These are phyloP conservation scores for Rachycentron canadum DNA, from an alignment of 2,797 vertebrate genomes.

Conservation along the genomic window DNA sequence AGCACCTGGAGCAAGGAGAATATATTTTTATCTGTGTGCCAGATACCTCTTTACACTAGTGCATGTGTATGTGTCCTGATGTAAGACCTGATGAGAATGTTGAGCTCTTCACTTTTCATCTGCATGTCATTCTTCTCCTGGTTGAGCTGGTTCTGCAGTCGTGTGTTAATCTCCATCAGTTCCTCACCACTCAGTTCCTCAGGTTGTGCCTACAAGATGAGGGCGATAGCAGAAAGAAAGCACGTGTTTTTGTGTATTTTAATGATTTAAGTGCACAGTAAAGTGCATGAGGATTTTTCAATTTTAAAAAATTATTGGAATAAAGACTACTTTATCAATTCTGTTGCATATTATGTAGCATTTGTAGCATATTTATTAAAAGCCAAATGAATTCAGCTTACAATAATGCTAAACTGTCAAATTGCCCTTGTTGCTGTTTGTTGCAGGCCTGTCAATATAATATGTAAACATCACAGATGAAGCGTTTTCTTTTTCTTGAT, in stretches of 20 bases:
- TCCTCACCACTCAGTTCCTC: slow-evolving; percentile 91
- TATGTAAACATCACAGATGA: background rate
- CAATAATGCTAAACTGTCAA: background rate
- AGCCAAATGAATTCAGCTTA: background rate
- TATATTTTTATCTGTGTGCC: background rate
- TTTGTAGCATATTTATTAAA: background rate
- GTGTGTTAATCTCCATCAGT: slow-evolving; percentile 90
- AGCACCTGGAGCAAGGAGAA: slow-evolving; percentile 86
- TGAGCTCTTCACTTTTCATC: slow-evolving; percentile 98
- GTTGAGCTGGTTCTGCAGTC: slow-evolving; percentile 95
- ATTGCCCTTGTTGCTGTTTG: background rate
- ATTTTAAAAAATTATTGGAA: too few species aligned
- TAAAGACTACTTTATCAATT: too few species aligned
- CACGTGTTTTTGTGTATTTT: too few species aligned
- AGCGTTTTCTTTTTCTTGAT: background rate
- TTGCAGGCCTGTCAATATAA: background rate
- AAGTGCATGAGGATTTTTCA: background rate
- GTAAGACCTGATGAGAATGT: slow-evolving; percentile 96
- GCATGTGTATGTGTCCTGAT: background rate
- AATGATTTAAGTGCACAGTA: background rate
- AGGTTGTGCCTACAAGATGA: slow-evolving; percentile 86
- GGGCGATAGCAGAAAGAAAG: background rate
- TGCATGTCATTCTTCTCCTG: slow-evolving; percentile 96
- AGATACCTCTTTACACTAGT: background rate
- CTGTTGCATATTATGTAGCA: background rate